Evolutionary conservation across 1,140 invertebrate genomes (phyloP).

Genomic region (Papilio polyxenes): DNA sequence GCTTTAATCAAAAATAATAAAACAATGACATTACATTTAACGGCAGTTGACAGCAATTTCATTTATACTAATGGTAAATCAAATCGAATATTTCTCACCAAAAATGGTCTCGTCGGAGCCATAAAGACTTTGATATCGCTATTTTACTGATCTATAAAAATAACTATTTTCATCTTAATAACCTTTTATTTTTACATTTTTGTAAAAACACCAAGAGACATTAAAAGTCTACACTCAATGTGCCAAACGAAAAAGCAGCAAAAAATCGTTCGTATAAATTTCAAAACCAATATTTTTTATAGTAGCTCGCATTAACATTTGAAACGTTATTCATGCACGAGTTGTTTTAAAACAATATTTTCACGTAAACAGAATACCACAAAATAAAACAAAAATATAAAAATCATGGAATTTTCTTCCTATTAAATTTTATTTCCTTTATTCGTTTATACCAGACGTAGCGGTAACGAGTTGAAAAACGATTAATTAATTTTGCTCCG

Average conservation of each 20-base stretch:
- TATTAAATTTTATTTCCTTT: background rate
- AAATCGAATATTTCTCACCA: conserved; percentile 11
- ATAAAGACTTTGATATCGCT: background rate
- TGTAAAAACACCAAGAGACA: background rate
- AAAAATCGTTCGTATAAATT: too few species aligned
- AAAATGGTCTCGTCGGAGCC: background rate
- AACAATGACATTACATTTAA: conserved; percentile 13
- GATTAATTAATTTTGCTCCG: background rate
- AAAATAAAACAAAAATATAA: too few species aligned
- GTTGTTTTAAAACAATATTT: too few species aligned
- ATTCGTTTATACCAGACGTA: background rate
- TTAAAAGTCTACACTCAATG: too few species aligned
- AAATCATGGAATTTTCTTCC: too few species aligned
- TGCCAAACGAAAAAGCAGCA: too few species aligned
- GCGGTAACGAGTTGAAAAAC: background rate
- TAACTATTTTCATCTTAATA: conserved; percentile 13
- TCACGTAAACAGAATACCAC: too few species aligned
- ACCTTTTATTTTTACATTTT: background rate
- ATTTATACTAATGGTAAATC: conserved; percentile 13
- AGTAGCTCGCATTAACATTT: too few species aligned
- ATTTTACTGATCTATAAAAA: background rate
- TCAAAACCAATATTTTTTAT: too few species aligned
- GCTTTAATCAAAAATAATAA: background rate
- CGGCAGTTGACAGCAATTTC: background rate
- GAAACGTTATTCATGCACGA: too few species aligned